A percentile compares a stretch with the other conserved stretches of the same genome.
These are phyloP conservation scores for Capreolus pygargus DNA, from an alignment of 2,113 vertebrate genomes.

Conservation along the genomic window DNA sequence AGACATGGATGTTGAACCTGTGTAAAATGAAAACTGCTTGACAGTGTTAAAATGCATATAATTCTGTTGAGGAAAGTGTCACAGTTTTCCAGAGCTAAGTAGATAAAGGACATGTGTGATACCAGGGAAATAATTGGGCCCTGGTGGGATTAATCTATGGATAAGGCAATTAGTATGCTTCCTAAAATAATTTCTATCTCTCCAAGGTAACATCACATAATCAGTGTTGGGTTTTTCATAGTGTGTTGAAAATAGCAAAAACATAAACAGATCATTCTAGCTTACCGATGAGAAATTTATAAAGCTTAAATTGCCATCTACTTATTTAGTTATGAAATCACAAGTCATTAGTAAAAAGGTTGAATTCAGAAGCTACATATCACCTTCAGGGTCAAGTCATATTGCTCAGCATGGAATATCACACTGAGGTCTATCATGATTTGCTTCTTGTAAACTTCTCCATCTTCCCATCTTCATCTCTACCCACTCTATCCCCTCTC, in stretches of 20 bases:
- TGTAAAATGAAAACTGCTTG: constrained; percentile 26
- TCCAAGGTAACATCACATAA: constrained; percentile 69
- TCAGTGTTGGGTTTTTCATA: constrained; percentile 65
- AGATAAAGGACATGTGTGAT: constrained; percentile 42
- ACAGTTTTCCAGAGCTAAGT: constrained; percentile 29
- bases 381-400: not conserved
- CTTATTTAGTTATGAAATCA: not conserved
- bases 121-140: constrained; percentile 62
- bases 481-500: not conserved
- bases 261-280: constrained; percentile 46
- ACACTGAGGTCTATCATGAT: not conserved
- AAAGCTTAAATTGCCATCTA: constrained; percentile 10
- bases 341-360: constrained; percentile 18
- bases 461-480: not conserved
- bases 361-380: not conserved
- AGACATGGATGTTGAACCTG: constrained; percentile 23
- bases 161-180: constrained; percentile 55
- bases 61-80: constrained; percentile 34
- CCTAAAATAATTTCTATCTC: constrained; percentile 66
- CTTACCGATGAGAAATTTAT: constrained; percentile 34
- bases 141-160: constrained; percentile 33
- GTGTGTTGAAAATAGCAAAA: constrained; percentile 56
- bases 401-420: not conserved
- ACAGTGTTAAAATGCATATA: not conserved
- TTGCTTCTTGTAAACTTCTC: not conserved